A percentile compares a stretch with the other conserved stretches of the same genome.
Evolutionary conservation across 2,113 vertebrate species (phyloP).

Genomic region (Galemys pyrenaicus): DNA sequence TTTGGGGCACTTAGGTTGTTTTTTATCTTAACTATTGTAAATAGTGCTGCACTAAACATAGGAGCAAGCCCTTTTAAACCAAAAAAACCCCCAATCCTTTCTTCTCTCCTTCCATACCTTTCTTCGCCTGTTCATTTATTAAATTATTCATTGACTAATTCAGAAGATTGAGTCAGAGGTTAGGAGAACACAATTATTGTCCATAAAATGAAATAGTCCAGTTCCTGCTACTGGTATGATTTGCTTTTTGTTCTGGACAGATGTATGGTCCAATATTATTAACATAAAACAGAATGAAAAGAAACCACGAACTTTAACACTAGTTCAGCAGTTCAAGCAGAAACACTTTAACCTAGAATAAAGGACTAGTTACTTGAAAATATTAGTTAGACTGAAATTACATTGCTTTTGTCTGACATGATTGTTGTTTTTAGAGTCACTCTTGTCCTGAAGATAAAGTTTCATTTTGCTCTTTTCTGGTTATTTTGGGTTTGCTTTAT

Average conservation of each 20-base stretch:
- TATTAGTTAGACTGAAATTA: slow-evolving; percentile 39
- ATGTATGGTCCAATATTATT: not conserved
- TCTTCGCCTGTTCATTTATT: not conserved
- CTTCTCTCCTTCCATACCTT: not conserved
- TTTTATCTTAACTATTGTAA: too few relatives aligned
- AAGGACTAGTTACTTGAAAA: slow-evolving; percentile 36
- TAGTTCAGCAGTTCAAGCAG: slow-evolving; percentile 26
- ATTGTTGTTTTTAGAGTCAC: not conserved
- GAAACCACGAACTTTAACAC: slow-evolving; percentile 49
- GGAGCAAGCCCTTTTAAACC: not conserved
- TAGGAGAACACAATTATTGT: not conserved
- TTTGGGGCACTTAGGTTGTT: too few relatives aligned
- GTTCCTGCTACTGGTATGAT: not conserved
- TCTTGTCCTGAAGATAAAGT: not conserved
- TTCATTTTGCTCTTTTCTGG: slow-evolving; percentile 46
- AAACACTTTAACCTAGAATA: slow-evolving; percentile 35
- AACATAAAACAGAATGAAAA: slow-evolving; percentile 43
- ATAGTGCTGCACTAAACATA: too few relatives aligned
- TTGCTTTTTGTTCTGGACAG: not conserved
- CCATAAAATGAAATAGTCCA: not conserved
- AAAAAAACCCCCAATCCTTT: not conserved
- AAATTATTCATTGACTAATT: not conserved
- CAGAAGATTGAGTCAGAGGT: not conserved
- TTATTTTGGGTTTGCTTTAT: not conserved
- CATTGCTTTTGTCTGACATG: not conserved